Evolutionary conservation across 2,113 vertebrate genomes (phyloP), one percentile per base, ranked within the genome.

Genomic region (Hyaena hyaena): DNA sequence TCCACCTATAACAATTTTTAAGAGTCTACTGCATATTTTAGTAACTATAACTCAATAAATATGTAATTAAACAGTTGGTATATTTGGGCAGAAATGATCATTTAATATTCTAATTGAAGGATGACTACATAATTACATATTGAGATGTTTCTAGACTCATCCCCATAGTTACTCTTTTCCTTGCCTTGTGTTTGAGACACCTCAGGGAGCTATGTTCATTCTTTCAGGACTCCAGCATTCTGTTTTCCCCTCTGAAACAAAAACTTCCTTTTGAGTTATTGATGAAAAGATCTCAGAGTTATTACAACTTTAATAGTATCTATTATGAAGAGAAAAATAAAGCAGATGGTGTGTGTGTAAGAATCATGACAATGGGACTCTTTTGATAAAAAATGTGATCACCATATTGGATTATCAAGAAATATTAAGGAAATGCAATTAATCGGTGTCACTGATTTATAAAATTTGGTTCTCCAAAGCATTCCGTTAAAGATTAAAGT

Each of bases 51-150:
- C 39, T 84, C 6, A 58, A 69, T 86, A 90, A 84, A 66, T 73
- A 74, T n/a, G 48, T 87, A 90, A 89, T 84, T 92, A 90, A 39
- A 21, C 43, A 68, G 45, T 82, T 97, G 45, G 26, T 45, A 31
- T 74, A 48, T 93, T 16, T 84, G 35, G 80, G 35, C 14, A 93
- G 71, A 97, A 79, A 94, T 94, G 61, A 79, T 50, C 68, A 77
- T 68, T 97, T 89, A 90, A 96, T 90, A 9, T 94, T 89, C 66
- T 76, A 89, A 69, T 43, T 97, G 35, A 88, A 92, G 55, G 96
- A 71, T 50, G 10, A 17, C 33, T 39, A 92, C 35, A 58, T 48
- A 58, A 91, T 91, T 93, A 91, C 39, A 68, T 39, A 90, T 14
- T 65, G 45, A 81, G 43, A 53, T 77, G 65, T 91, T 93, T 88